A percentile compares a stretch with the other conserved stretches of the same genome.
Evolutionary conservation across 1,140 invertebrate genomes (phyloP).

Genomic region (Sycophila sp.): DNA sequence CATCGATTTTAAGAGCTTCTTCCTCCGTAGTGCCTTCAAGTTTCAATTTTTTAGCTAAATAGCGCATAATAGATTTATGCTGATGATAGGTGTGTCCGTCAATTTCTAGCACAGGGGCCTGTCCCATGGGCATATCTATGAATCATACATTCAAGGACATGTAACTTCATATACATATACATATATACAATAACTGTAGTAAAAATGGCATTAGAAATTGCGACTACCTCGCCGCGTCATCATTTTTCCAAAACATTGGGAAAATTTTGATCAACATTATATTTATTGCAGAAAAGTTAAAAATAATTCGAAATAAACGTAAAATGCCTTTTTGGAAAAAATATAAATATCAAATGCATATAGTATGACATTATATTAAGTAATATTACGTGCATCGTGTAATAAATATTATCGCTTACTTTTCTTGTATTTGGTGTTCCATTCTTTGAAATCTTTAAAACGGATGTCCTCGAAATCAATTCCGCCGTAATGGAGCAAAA

Average conservation of each 20-base stretch:
- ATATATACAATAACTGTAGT: not conserved
- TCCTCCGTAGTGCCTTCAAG: conserved; percentile 48
- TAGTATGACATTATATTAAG: not conserved
- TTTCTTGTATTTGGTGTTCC: conserved; percentile 59
- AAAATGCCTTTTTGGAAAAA: too few relatives aligned
- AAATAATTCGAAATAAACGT: too few relatives aligned
- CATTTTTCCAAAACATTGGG: not conserved
- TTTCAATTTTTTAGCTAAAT: conserved; percentile 54
- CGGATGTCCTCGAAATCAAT: conserved; percentile 71
- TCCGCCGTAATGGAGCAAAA: conserved; percentile 69
- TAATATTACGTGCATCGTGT: not conserved
- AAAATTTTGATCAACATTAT: too few relatives aligned
- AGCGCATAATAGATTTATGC: conserved; percentile 53
- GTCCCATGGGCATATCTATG: conserved; percentile 53
- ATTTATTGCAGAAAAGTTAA: too few relatives aligned
- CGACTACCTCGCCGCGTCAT: not conserved
- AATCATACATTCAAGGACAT: not conserved
- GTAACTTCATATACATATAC: not conserved
- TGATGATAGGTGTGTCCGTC: conserved; percentile 54
- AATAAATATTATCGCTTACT: conserved; percentile 45
- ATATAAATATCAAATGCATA: too few relatives aligned
- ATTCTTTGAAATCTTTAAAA: conserved; percentile 59
- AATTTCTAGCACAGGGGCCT: conserved; percentile 54
- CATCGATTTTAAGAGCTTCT: conserved; percentile 51
- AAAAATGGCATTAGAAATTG: not conserved